These are phyloP conservation scores for Cinclus mexicanus DNA, from an alignment of 2,113 vertebrate genomes.

Conservation along the genomic window DNA sequence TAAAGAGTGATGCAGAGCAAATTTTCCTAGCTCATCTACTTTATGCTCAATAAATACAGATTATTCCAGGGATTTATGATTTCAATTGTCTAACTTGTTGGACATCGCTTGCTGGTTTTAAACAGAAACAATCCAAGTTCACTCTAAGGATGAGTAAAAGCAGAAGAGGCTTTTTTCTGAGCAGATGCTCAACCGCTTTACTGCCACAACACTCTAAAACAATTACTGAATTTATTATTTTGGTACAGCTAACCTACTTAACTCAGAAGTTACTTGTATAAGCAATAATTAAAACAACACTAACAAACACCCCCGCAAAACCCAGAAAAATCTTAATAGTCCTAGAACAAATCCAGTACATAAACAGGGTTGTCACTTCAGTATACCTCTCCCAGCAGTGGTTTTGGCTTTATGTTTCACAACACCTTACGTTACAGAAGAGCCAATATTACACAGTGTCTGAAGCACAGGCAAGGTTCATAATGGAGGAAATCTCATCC, in stretches of 20 bases:
- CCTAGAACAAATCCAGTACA: neutral
- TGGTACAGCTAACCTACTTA: neutral
- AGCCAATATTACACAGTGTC: neutral
- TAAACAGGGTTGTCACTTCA: neutral
- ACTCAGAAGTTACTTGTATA: neutral
- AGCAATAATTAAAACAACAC: neutral
- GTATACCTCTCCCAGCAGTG: neutral
- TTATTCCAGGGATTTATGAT: neutral
- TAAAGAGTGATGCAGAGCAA: neutral
- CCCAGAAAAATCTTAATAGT: neutral
- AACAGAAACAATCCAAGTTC: slow-evolving; percentile 8
- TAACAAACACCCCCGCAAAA: neutral
- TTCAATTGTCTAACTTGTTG: neutral
- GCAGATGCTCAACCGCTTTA: neutral
- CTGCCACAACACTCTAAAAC: neutral
- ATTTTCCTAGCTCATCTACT: neutral
- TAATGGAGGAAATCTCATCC: neutral
- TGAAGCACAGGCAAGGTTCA: neutral
- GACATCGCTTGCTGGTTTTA: slow-evolving; percentile 9
- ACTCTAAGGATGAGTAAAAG: neutral
- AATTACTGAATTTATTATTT: neutral
- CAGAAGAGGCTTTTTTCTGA: neutral
- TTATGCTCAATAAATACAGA: neutral
- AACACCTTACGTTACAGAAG: neutral
- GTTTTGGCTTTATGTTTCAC: neutral